Percentiles rank a stretch among this genome's conserved stretches.
Evolutionary conservation across 2,888 invertebrate genomes (phyloP).

Genomic region (Agrilus biguttatus): DNA sequence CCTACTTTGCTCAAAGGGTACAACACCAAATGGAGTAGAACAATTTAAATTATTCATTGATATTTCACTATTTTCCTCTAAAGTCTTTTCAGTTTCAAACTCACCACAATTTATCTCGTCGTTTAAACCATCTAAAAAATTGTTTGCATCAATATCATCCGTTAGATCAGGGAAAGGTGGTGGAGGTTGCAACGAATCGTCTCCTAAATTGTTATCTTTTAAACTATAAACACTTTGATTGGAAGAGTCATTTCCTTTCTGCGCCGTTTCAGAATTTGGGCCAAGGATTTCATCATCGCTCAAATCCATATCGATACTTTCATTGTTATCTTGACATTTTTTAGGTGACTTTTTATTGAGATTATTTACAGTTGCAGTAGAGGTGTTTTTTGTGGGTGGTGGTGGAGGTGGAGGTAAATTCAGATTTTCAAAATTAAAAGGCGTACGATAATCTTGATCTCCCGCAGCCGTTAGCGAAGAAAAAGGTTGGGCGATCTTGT

Average conservation of each 20-base stretch:
- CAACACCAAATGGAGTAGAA: no score
- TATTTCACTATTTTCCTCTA: no score
- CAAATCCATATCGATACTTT: constrained; percentile 76
- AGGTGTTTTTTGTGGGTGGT: constrained; percentile 23
- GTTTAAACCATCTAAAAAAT: constrained; percentile 24
- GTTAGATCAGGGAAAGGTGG: constrained; percentile 29
- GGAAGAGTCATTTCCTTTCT: no score
- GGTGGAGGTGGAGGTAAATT: constrained; percentile 35
- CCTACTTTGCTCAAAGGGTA: no score
- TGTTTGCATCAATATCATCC: constrained; percentile 26
- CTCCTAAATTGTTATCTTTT: constrained; percentile 1
- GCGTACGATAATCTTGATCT: constrained; percentile 27
- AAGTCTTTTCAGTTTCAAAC: constrained; percentile 1
- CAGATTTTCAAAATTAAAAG: constrained; percentile 21
- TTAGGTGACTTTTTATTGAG: constrained; percentile 7
- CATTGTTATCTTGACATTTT: constrained; percentile 48
- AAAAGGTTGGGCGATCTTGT: constrained; percentile 2
- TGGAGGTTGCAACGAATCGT: constrained; percentile 18
- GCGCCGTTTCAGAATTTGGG: no score
- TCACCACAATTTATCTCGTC: constrained; percentile 18
- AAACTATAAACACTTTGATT: constrained; percentile 1
- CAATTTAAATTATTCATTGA: no score
- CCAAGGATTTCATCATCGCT: constrained; percentile 55
- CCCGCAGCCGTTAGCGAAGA: constrained; percentile 2
- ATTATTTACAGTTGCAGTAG: background rate